Evolutionary conservation across 2,113 vertebrate genomes (phyloP).

Genomic region (Saimiri boliviensis): DNA sequence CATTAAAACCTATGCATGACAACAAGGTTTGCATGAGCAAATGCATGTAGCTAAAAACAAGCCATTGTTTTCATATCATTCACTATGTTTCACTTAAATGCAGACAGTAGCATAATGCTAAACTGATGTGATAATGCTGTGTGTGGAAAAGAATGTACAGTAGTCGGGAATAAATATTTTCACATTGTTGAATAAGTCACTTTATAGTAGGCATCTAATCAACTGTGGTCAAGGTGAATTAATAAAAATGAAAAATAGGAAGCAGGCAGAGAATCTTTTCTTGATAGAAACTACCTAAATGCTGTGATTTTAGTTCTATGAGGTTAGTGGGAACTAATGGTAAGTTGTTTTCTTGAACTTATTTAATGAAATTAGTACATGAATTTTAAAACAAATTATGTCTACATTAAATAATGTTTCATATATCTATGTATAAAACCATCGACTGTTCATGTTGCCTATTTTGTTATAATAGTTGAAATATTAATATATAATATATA

Average conservation of each 20-base stretch:
- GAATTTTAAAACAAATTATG: conserved; percentile 4
- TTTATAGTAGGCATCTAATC: conserved; percentile 53
- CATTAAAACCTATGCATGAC: conserved; percentile 85
- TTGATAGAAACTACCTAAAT: conserved; percentile 43
- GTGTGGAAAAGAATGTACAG: conserved; percentile 59
- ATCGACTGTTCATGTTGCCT: not conserved
- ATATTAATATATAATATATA: not conserved
- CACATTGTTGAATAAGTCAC: conserved; percentile 54
- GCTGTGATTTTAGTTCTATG: conserved; percentile 33
- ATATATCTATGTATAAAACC: not conserved
- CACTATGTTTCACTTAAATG: conserved; percentile 77
- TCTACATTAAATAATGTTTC: conserved; percentile 6
- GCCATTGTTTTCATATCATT: conserved; percentile 79
- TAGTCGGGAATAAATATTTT: conserved; percentile 63
- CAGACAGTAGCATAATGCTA: conserved; percentile 71
- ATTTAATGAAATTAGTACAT: not conserved
- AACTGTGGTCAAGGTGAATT: conserved; percentile 60
- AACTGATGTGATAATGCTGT: conserved; percentile 66
- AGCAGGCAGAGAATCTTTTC: conserved; percentile 49
- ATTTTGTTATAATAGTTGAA: not conserved
- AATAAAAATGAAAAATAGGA: conserved; percentile 53
- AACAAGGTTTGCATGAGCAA: conserved; percentile 85
- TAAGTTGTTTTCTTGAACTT: conserved; percentile 55
- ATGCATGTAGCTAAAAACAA: conserved; percentile 81
- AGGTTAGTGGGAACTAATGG: conserved; percentile 52